Conservation (phyloP, 2,113 vertebrate species). For the Mormyrus iriodes region DNA sequence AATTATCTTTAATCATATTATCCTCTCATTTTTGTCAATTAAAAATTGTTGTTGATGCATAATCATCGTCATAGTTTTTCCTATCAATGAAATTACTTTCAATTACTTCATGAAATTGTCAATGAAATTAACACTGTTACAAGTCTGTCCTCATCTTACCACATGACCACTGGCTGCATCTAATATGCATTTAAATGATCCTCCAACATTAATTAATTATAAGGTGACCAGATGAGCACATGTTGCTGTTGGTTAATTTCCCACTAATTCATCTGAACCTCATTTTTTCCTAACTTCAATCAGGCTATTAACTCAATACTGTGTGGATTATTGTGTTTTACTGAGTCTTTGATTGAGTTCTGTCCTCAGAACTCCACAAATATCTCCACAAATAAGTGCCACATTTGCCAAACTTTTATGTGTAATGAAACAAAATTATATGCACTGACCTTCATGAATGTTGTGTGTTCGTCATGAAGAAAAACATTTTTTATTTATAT, state of each 20-base stretch:
- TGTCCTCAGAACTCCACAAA: too few relatives aligned
- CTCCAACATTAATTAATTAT: constrained; percentile 1
- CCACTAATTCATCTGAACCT: background rate
- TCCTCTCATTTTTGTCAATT: background rate
- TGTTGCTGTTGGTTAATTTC: background rate
- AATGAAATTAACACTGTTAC: background rate
- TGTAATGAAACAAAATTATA: background rate
- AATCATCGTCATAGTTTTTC: background rate
- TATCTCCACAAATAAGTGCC: background rate
- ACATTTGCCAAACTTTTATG: background rate
- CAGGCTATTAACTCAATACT: background rate
- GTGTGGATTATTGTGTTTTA: background rate
- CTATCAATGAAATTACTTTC: background rate
- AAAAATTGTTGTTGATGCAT: background rate
- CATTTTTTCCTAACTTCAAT: constrained; percentile 5
- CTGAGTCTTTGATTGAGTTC: background rate
- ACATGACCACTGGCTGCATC: background rate
- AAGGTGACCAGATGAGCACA: constrained; percentile 9
- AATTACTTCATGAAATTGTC: too few relatives aligned
- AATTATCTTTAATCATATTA: background rate
- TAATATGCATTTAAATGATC: constrained; percentile 2
- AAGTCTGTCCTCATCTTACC: background rate
- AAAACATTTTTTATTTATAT: background rate
- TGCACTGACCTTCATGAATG: background rate
- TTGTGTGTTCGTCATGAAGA: background rate